phyloP scores from a whole-genome alignment of 2,888 invertebrate genomes.

The Eupelmus urozonus region DNA sequence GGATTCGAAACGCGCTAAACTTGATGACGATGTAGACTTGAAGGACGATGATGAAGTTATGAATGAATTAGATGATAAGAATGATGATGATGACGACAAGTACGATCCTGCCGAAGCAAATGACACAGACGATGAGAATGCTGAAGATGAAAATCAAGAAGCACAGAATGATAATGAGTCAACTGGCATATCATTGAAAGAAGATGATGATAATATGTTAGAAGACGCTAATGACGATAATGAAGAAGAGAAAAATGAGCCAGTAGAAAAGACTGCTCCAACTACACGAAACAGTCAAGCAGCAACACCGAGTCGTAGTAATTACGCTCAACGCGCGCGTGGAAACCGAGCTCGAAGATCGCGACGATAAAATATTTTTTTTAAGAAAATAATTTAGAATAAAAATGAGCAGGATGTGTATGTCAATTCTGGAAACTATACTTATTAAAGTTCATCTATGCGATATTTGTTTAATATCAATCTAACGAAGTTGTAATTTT shows the following conservation, averaged over 20 bases:
- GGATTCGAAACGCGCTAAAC: slow-evolving; percentile 52
- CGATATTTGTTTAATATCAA: slow-evolving; percentile 38
- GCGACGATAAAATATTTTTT: slow-evolving; percentile 69
- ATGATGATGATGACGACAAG: slow-evolving; percentile 58
- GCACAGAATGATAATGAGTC: slow-evolving; percentile 58
- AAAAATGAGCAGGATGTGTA: slow-evolving; percentile 22
- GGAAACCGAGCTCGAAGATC: slow-evolving; percentile 73
- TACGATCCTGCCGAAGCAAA: slow-evolving; percentile 62
- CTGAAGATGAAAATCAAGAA: slow-evolving; percentile 53
- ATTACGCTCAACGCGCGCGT: slow-evolving; percentile 70
- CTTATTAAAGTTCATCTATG: slow-evolving; percentile 19
- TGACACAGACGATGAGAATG: slow-evolving; percentile 61
- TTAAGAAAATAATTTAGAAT: slow-evolving; percentile 27
- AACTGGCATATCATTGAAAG: slow-evolving; percentile 46
- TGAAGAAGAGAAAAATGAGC: slow-evolving; percentile 45
- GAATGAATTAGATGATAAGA: slow-evolving; percentile 71
- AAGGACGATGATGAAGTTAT: slow-evolving; percentile 61
- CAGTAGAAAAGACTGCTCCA: slow-evolving; percentile 48
- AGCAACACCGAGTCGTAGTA: slow-evolving; percentile 47
- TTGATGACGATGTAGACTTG: slow-evolving; percentile 54
- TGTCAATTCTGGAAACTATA: slow-evolving; percentile 45
- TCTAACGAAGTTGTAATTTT: slow-evolving; percentile 25
- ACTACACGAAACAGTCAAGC: slow-evolving; percentile 26
- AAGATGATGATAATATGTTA: slow-evolving; percentile 44
- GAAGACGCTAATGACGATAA: slow-evolving; percentile 55